These are phyloP conservation scores for Aldrovandia affinis DNA, from an alignment of 2,797 vertebrate species.

Conservation along the genomic window DNA sequence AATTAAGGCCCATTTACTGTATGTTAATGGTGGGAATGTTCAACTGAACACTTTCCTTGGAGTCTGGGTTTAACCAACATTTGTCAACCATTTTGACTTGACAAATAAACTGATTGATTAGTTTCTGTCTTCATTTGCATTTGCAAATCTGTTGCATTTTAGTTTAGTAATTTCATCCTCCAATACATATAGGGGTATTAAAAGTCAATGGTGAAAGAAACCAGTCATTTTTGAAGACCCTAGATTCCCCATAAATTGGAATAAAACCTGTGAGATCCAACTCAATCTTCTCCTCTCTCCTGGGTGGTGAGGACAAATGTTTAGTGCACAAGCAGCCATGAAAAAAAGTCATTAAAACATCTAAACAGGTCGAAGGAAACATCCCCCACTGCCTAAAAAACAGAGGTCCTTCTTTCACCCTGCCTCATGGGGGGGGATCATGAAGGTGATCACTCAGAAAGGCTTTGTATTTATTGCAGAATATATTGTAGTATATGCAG, in stretches of 20 bases:
- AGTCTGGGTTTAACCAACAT: neutral
- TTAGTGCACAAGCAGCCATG: neutral
- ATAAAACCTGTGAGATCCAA: neutral
- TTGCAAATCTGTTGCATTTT: no score
- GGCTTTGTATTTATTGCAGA: no score
- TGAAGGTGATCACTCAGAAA: no score
- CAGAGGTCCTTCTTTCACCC: no score
- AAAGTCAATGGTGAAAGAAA: neutral
- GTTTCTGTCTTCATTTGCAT: neutral
- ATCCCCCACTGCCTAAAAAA: neutral
- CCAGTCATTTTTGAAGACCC: neutral
- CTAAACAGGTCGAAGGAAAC: neutral
- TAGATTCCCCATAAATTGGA: neutral
- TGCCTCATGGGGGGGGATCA: no score
- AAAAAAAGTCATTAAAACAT: conserved; percentile 18
- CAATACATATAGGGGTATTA: no score
- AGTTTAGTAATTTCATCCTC: no score
- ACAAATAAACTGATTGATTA: neutral
- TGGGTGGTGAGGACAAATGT: neutral
- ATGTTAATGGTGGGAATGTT: neutral
- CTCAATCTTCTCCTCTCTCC: neutral
- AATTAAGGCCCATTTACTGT: conserved; percentile 6
- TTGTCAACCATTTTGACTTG: neutral
- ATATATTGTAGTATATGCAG: no score
- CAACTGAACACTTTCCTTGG: neutral